Conservation (phyloP, 2,888 invertebrate genomes). For the Lasioglossum oenotherae region DNA sequence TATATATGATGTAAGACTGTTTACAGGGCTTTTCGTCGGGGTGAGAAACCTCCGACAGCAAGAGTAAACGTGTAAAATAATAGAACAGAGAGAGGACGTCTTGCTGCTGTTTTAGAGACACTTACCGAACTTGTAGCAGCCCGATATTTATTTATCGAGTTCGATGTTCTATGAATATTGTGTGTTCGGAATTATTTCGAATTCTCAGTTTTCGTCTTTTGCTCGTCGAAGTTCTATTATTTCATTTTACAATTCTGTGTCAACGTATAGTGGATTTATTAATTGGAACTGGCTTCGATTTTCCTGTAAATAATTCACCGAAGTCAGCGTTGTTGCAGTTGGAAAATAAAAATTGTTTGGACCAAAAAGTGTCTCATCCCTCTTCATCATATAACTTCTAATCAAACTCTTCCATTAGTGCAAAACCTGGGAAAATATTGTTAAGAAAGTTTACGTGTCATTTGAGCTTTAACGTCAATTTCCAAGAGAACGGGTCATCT, state of each 20-base stretch:
- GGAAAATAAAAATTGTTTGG: not conserved
- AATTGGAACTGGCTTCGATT: not conserved
- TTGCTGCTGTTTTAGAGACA: conserved; percentile 17
- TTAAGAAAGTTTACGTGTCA: too few species aligned
- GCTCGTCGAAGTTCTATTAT: not conserved
- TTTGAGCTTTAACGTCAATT: too few species aligned
- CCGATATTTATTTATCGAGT: conserved; percentile 9
- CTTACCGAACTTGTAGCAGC: not conserved
- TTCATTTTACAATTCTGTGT: not conserved
- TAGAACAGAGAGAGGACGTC: conserved; percentile 34
- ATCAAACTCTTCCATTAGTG: too few species aligned
- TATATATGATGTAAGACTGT: conserved; percentile 50
- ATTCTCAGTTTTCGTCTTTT: not conserved
- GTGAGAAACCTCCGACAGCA: conserved; percentile 53
- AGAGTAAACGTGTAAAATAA: conserved; percentile 46
- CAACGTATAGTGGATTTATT: not conserved
- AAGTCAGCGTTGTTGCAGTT: not conserved
- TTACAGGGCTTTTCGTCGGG: conserved; percentile 54
- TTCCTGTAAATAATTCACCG: not conserved
- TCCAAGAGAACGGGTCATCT: too few species aligned
- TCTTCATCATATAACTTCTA: not conserved
- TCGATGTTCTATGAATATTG: not conserved
- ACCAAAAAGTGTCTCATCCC: not conserved
- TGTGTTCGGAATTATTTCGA: not conserved
- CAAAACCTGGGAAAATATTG: too few species aligned